Percentiles rank a stretch among this genome's conserved stretches.
Conservation (phyloP, 2,888 invertebrate species). For the Liodrosophila aerea region DNA sequence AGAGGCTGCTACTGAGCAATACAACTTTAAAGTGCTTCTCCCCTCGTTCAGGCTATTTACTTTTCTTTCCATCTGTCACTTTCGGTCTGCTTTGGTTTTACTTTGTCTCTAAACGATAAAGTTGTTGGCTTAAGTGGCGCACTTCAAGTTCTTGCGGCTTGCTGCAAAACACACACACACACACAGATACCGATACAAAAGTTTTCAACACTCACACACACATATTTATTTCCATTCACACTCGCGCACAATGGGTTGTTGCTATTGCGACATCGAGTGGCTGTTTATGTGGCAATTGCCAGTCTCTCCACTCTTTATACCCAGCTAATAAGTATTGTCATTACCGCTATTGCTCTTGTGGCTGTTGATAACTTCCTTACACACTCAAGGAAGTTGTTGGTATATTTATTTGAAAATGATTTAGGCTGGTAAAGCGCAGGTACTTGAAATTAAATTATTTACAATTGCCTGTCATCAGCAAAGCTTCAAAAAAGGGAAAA, state of each 20-base stretch:
- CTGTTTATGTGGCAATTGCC: conserved; percentile 68
- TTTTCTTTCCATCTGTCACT: not conserved
- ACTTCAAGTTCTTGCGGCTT: conserved; percentile 60
- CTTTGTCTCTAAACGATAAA: conserved; percentile 51
- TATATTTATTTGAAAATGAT: conserved; percentile 69
- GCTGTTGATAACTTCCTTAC: conserved; percentile 35
- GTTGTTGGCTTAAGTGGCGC: conserved; percentile 61
- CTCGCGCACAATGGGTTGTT: conserved; percentile 8
- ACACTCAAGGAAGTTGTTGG: conserved; percentile 37
- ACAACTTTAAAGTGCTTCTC: conserved; percentile 34
- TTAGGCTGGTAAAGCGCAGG: conserved; percentile 53
- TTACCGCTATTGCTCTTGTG: conserved; percentile 11
- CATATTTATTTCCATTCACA: conserved; percentile 55
- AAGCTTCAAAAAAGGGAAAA: conserved; percentile 19
- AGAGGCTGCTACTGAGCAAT: conserved; percentile 22
- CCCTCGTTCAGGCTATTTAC: not conserved
- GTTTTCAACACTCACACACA: conserved; percentile 49
- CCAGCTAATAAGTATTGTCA: conserved; percentile 54
- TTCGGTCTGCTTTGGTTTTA: not conserved
- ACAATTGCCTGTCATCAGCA: conserved; percentile 51
- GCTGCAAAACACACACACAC: conserved; percentile 63
- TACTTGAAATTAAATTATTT: conserved; percentile 72
- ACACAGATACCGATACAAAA: too few species aligned
- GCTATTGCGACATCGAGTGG: conserved; percentile 39
- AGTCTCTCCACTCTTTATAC: conserved; percentile 42